Conservation (phyloP, 2,888 invertebrate genomes). For the Marronus borbonicus region DNA sequence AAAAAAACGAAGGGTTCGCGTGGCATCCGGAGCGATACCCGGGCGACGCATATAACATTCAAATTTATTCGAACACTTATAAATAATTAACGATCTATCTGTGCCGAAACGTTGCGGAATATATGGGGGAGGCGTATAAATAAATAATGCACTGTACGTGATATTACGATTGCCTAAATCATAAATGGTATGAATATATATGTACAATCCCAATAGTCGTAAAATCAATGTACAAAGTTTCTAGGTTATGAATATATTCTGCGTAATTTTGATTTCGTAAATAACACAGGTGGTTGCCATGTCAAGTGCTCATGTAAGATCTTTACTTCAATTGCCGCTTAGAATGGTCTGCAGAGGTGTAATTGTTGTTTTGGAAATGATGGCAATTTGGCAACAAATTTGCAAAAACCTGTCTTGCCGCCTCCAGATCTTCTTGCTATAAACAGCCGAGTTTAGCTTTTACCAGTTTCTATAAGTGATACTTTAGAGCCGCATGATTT, state of each 20-base stretch:
- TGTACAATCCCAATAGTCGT: neutral
- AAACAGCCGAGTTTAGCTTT: too few species aligned
- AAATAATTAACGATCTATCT: constrained; percentile 24
- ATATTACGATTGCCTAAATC: neutral
- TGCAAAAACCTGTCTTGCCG: too few species aligned
- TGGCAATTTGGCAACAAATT: too few species aligned
- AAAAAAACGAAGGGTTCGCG: constrained; percentile 5
- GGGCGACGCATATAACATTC: constrained; percentile 24
- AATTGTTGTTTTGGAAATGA: too few species aligned
- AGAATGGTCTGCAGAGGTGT: too few species aligned
- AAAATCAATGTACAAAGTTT: neutral
- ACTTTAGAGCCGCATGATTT: too few species aligned
- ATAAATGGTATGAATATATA: neutral
- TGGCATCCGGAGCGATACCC: constrained; percentile 26
- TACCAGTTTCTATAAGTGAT: too few species aligned
- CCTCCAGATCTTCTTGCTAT: too few species aligned
- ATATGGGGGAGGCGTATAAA: neutral
- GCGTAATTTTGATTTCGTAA: neutral
- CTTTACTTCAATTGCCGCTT: too few species aligned
- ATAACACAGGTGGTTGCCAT: neutral
- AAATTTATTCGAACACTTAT: constrained; percentile 37
- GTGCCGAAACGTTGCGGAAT: constrained; percentile 1
- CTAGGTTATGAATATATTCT: neutral
- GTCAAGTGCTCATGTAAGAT: too few species aligned
- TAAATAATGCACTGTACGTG: neutral